A percentile compares a stretch with the other conserved stretches of the same genome.
phyloP scores from a whole-genome alignment of 2,113 vertebrate species.

The Alligator mississippiensis region DNA sequence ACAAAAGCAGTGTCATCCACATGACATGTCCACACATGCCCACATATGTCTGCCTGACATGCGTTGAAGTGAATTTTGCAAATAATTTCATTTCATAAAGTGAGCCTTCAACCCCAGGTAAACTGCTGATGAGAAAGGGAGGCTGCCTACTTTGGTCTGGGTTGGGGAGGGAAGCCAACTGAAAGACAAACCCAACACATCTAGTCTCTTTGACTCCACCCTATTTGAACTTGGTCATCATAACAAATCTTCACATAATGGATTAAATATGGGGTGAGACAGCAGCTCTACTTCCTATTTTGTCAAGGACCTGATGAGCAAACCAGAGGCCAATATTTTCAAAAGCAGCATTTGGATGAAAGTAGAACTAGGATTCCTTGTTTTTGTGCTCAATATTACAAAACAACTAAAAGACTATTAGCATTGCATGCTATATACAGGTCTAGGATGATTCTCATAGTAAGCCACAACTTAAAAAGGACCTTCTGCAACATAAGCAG shows the following conservation, averaged over 20 bases:
- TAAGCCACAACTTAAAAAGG: not conserved
- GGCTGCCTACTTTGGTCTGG: not conserved
- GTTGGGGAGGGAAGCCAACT: not conserved
- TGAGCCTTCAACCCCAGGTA: not conserved
- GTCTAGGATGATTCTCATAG: not conserved
- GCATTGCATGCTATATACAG: not conserved
- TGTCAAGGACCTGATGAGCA: accelerated
- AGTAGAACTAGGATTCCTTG: not conserved
- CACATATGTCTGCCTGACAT: not conserved
- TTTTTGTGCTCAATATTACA: not conserved
- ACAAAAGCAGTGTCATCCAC: not conserved
- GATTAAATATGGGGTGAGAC: not conserved
- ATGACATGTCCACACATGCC: not conserved
- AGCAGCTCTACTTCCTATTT: not conserved
- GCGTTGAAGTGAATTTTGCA: not conserved
- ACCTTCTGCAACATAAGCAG: not conserved
- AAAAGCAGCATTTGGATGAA: not conserved
- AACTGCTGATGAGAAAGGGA: not conserved
- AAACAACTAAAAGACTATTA: not conserved
- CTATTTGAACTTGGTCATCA: not conserved
- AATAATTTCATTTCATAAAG: not conserved
- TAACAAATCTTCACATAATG: not conserved
- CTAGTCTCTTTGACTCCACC: not conserved
- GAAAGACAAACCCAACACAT: not conserved
- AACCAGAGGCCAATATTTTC: not conserved